A percentile compares a stretch with the other conserved stretches of the same genome.
phyloP scores from a whole-genome alignment of 2,888 invertebrate species.

The Oxycera nigricornis region DNA sequence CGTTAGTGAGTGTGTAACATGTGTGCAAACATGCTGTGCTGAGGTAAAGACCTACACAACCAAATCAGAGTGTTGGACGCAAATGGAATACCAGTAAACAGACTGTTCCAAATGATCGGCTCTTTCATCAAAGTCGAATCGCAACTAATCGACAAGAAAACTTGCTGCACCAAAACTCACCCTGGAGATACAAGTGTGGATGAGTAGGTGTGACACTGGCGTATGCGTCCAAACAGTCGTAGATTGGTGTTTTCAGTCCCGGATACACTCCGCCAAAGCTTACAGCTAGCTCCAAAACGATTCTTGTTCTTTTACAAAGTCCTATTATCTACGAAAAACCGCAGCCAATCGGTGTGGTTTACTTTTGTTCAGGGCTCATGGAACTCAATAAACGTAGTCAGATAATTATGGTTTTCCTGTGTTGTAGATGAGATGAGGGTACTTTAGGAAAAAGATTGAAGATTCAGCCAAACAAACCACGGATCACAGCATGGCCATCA shows the following conservation, averaged over 20 bases:
- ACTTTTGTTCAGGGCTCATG: slow-evolving; percentile 2
- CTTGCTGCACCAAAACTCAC: background rate
- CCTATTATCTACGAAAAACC: background rate
- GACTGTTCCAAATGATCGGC: background rate
- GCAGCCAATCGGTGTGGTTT: background rate
- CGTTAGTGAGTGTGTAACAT: background rate
- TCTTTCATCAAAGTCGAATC: slow-evolving; percentile 1
- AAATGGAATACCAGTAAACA: background rate
- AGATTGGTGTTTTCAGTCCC: background rate
- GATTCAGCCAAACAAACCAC: no score
- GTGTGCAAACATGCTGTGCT: background rate
- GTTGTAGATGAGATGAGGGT: background rate
- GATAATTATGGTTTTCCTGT: background rate
- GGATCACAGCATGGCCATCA: no score
- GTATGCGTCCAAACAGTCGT: background rate
- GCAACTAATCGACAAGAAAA: background rate
- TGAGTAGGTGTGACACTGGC: background rate
- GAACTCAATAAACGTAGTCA: background rate
- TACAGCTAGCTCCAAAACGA: background rate
- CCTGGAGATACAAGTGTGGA: background rate
- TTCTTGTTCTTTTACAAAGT: background rate
- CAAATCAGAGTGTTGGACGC: background rate
- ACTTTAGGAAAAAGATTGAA: no score
- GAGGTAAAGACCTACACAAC: background rate
- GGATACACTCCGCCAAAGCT: background rate